Evolutionary conservation across 2,797 vertebrate species (phyloP).

Genomic region (Oryzias dopingdopingensis): DNA sequence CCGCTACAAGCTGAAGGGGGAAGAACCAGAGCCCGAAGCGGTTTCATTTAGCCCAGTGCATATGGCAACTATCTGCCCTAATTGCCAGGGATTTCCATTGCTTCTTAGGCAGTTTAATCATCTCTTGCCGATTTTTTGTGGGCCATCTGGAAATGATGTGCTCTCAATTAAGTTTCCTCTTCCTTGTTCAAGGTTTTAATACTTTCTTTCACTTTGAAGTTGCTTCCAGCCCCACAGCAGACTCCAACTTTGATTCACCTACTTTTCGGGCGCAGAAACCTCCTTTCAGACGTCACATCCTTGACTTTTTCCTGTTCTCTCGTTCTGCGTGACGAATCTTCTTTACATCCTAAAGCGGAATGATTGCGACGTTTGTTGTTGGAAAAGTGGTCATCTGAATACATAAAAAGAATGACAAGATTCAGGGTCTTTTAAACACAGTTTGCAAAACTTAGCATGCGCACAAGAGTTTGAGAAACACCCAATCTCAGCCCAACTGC

Average conservation of each 20-base stretch:
- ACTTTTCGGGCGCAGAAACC: slow-evolving; percentile 18
- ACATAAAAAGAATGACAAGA: too few species aligned
- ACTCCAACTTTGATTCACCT: slow-evolving; percentile 33
- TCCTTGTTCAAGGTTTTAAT: slow-evolving; percentile 63
- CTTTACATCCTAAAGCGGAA: slow-evolving; percentile 39
- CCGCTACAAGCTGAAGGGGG: slow-evolving; percentile 4
- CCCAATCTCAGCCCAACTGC: slow-evolving; percentile 31
- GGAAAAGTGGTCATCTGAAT: too few species aligned
- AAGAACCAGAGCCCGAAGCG: slow-evolving; percentile 16
- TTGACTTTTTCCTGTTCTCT: slow-evolving; percentile 16
- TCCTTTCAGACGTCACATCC: background rate
- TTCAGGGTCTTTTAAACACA: too few species aligned
- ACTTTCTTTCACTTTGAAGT: slow-evolving; percentile 65
- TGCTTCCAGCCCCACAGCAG: slow-evolving; percentile 62
- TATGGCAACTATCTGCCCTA: slow-evolving; percentile 76
- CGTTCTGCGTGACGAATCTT: slow-evolving; percentile 9
- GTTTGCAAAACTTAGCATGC: slow-evolving; percentile 2
- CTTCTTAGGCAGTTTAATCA: slow-evolving; percentile 72
- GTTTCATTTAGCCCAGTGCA: slow-evolving; percentile 57
- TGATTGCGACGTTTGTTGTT: background rate
- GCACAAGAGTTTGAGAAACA: slow-evolving; percentile 20
- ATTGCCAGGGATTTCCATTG: slow-evolving; percentile 74
- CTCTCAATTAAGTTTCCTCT: slow-evolving; percentile 75
- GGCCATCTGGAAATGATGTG: slow-evolving; percentile 77
- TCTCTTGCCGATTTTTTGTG: slow-evolving; percentile 58